These are phyloP conservation scores for Malurus leucopterus DNA, from an alignment of 2,797 vertebrate genomes.

Conservation along the genomic window DNA sequence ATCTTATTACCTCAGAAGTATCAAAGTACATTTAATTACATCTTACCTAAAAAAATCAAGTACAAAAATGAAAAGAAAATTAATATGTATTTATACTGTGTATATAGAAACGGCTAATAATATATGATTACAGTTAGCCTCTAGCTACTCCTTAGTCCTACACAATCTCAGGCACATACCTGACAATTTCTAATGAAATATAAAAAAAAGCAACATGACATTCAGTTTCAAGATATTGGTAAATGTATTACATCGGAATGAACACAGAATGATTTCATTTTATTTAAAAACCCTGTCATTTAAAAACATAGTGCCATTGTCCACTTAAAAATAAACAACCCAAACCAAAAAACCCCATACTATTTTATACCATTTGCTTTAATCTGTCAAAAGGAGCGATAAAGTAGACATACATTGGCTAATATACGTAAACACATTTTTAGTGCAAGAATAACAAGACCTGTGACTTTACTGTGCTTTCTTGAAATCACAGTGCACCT, in stretches of 20 bases:
- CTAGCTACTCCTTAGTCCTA: slow-evolving; percentile 75
- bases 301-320: slow-evolving; percentile 76
- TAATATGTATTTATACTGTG: slow-evolving; percentile 75
- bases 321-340: slow-evolving; percentile 74
- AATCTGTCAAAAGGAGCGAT: slow-evolving; percentile 68
- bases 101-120: slow-evolving; percentile 78
- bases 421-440: slow-evolving; percentile 84
- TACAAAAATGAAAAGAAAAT: slow-evolving; percentile 82
- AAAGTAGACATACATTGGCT: slow-evolving; percentile 79
- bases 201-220: slow-evolving; percentile 73
- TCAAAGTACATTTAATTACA: slow-evolving; percentile 85
- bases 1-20: slow-evolving; percentile 80
- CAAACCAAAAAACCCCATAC: slow-evolving; percentile 28
- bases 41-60: slow-evolving; percentile 80
- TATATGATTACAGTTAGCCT: slow-evolving; percentile 76
- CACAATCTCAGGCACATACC: slow-evolving; percentile 77
- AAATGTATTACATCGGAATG: slow-evolving; percentile 75
- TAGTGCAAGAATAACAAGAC: slow-evolving; percentile 97
- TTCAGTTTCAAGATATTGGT: slow-evolving; percentile 75
- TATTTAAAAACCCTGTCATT: slow-evolving; percentile 81
- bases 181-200: slow-evolving; percentile 75
- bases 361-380: slow-evolving; percentile 71
- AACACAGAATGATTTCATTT: slow-evolving; percentile 70
- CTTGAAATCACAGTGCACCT: slow-evolving; percentile 94
- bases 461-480: slow-evolving; percentile 92